Conservation (phyloP, 2,888 invertebrate genomes). For the Tenthredo distinguenda region DNA sequence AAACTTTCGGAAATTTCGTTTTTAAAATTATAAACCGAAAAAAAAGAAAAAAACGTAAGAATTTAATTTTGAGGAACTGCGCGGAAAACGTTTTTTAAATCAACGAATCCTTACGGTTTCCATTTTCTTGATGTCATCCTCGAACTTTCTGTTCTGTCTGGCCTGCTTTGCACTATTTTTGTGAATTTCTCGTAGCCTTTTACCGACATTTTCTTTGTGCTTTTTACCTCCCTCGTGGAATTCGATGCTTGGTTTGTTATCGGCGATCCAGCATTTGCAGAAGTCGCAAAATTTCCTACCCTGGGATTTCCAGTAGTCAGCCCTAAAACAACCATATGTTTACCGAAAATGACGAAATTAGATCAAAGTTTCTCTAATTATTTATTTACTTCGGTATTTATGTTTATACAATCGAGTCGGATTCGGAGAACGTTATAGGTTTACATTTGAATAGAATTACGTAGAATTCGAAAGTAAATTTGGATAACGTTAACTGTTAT, state of each 20-base stretch:
- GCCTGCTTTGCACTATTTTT: slow-evolving; percentile 91
- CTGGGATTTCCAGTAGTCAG: slow-evolving; percentile 98
- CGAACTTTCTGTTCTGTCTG: slow-evolving; percentile 88
- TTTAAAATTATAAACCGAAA: background rate
- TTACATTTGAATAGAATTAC: background rate
- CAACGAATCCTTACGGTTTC: slow-evolving; percentile 82
- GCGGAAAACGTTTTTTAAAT: slow-evolving; percentile 4
- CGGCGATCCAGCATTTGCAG: slow-evolving; percentile 99
- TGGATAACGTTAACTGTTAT: background rate
- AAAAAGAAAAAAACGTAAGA: background rate
- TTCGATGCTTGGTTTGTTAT: slow-evolving; percentile 96
- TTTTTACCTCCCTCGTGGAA: slow-evolving; percentile 96
- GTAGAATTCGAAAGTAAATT: background rate
- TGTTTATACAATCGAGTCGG: background rate
- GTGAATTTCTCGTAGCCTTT: slow-evolving; percentile 90
- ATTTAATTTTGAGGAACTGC: background rate
- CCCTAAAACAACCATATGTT: slow-evolving; percentile 82
- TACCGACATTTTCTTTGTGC: slow-evolving; percentile 95
- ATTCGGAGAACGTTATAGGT: background rate
- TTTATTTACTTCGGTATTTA: background rate
- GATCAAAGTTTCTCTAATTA: background rate
- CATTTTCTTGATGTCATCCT: slow-evolving; percentile 91
- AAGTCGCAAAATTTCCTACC: slow-evolving; percentile 97
- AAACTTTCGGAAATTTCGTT: background rate
- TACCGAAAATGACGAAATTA: background rate